Evolutionary conservation across 2,797 vertebrate genomes (phyloP).

Genomic region (Taenioides sp.): DNA sequence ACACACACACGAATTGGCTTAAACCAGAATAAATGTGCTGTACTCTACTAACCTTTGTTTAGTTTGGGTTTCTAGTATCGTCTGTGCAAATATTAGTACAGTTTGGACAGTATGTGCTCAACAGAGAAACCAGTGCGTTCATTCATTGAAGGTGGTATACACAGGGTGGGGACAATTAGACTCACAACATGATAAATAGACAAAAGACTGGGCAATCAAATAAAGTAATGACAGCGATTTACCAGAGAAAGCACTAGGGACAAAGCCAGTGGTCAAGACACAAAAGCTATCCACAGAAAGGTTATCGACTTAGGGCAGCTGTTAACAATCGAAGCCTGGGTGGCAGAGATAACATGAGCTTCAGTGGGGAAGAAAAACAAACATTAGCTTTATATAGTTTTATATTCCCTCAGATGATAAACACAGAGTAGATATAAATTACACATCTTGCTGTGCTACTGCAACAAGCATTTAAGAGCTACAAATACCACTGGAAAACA

Average conservation of each 20-base stretch:
- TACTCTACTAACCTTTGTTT: slow-evolving; percentile 9
- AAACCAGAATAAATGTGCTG: not conserved
- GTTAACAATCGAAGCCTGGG: slow-evolving; percentile 30
- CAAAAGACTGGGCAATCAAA: slow-evolving; percentile 21
- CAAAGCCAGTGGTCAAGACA: slow-evolving; percentile 7
- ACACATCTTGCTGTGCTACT: not conserved
- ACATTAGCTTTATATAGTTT: not conserved
- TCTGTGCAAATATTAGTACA: slow-evolving; percentile 18
- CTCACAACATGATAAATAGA: slow-evolving; percentile 16
- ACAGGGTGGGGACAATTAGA: slow-evolving; percentile 2
- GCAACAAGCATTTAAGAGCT: not conserved
- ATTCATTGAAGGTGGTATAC: slow-evolving; percentile 4
- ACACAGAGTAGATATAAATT: not conserved
- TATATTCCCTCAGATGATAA: not conserved
- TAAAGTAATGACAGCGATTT: slow-evolving; percentile 46
- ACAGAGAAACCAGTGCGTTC: slow-evolving; percentile 13
- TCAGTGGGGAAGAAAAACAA: not conserved
- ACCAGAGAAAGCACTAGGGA: slow-evolving; percentile 21
- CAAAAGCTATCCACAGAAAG: slow-evolving; percentile 11
- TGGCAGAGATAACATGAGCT: slow-evolving; percentile 38
- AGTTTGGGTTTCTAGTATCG: not conserved
- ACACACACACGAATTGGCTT: slow-evolving; percentile 9
- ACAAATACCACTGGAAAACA: slow-evolving; percentile 14
- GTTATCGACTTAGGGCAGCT: slow-evolving; percentile 13
- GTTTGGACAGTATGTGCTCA: slow-evolving; percentile 12